Conservation (phyloP, 2,888 invertebrate species). For the Mimas tiliae region DNA sequence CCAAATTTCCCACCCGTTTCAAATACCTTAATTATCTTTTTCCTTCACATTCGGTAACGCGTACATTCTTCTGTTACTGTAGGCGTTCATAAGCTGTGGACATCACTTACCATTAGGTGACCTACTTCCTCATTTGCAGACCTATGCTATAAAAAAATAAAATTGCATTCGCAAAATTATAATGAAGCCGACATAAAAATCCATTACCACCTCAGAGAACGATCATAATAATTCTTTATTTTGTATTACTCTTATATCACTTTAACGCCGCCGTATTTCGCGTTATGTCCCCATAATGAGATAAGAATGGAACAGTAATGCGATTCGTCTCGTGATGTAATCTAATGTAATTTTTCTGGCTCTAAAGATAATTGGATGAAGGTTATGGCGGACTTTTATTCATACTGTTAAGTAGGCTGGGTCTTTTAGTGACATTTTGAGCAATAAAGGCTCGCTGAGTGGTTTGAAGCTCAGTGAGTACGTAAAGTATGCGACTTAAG, state of each 20-base stretch:
- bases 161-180: too few relatives aligned
- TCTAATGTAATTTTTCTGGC: constrained; percentile 21
- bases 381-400: constrained; percentile 11
- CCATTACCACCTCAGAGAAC: constrained; percentile 16
- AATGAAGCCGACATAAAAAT: constrained; percentile 16
- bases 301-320: constrained; percentile 23
- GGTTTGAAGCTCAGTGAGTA: neutral
- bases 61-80: too few relatives aligned
- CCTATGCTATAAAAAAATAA: too few relatives aligned
- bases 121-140: too few relatives aligned
- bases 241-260: constrained; percentile 11
- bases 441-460: neutral
- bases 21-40: too few relatives aligned
- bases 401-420: constrained; percentile 5
- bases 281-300: constrained; percentile 19
- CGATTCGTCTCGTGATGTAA: constrained; percentile 17
- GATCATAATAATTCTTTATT: constrained; percentile 5
- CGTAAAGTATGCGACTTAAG: neutral
- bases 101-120: too few relatives aligned
- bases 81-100: too few relatives aligned
- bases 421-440: neutral
- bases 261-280: constrained; percentile 17
- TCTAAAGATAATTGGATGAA: constrained; percentile 25
- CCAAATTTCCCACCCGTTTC: too few relatives aligned
- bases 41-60: too few relatives aligned